Evolutionary conservation across 2,797 vertebrate genomes (phyloP), one percentile per base, ranked within the genome.

Genomic region (Lycodopsis pacificus): DNA sequence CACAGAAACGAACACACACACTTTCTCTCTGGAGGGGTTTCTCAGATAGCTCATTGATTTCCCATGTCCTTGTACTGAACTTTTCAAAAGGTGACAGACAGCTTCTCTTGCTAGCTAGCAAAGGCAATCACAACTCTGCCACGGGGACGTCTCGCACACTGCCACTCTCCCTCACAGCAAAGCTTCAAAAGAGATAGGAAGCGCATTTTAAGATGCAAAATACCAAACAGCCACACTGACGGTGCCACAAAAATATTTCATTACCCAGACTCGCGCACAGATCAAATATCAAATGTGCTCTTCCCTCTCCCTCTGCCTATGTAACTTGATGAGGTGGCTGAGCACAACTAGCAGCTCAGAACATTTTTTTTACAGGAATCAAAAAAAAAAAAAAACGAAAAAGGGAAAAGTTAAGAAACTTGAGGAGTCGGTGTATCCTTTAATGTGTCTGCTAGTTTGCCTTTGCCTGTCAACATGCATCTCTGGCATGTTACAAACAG

Each of bases 31-130:
- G 79, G 65, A 82, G 84, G 79, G 72, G 75, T 76, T 84, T 86
- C 87, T 91, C 87, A 86, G 90, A 88, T 84, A 90, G 67, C 83
- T 85, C 90, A 94, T 92, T 91, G 93, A 94, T 95, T 94, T 92
- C 78, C 79, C 73, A 68, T 89, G 94, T 94, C 93, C 92, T 94
- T 94, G 88, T 82, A 73, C 71, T 90, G 91, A 94, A 93, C 88
- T 90, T 92, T 89, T 93, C 85, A 88, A 84, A 92, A 91, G 87
- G 90, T 92, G 91, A 92, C 90, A 91, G 89, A 91, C 90, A 90
- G 80, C 86, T 89, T 79, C 83, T 81, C 69, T 36, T 80, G 71
- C 85, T 80, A 83, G 86, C 80, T 72, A 72, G 71, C 63, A n/a
- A n/a, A 77, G 77, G 83, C 83, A 90, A 93, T 91, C 91, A 86